Evolutionary conservation across 2,888 invertebrate genomes (phyloP), one percentile per base, ranked within the genome.

Genomic region (Dolichopus griseipennis): DNA sequence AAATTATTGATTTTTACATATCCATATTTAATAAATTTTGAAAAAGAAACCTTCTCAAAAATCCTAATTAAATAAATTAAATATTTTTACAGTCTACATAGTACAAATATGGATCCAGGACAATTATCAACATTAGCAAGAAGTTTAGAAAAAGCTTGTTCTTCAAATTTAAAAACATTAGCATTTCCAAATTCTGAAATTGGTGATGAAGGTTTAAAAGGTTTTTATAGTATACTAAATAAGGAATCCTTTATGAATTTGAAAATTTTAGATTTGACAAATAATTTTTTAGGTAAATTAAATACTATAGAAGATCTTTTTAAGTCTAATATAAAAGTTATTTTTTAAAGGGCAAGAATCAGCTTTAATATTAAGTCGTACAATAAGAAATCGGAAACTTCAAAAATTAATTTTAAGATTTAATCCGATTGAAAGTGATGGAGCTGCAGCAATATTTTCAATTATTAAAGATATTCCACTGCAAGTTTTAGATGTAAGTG

Each of bases 351-450:
- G 79, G 21, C 75, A 78, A 20, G 79, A 81, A 65, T 79, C 81
- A 37, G 79, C 81, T 52, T 75, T 76, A 18, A 67, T 75, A 10
- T 71, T 81, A 0, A 77, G 80, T 61, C 75, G 76, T 64, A 75
- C 76, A 2, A 67, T 81, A 3, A 71, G 72, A 22, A 74, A 73
- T 8, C 75, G 77, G 8, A 70, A 74, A 0, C 70, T 81, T 7
- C 73, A 77, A 64, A 73, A 74, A 12, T 70, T 81, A 2, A 73
- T 78, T 33, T 61, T 81, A 2, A 75, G 80, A 5, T 68, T 80
- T 22, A 81, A 81, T 75, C 81, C 81, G n/a, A 79, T 81, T 37
- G 75, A 77, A 63, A 78, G 79, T 18, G 81, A 81, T 68, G 81
- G 81, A 2, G 77, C 77, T 0, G 78, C 78, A 0, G 77, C 79